phyloP scores from a whole-genome alignment of 2,888 invertebrate species.

The Conistra vaccinii region DNA sequence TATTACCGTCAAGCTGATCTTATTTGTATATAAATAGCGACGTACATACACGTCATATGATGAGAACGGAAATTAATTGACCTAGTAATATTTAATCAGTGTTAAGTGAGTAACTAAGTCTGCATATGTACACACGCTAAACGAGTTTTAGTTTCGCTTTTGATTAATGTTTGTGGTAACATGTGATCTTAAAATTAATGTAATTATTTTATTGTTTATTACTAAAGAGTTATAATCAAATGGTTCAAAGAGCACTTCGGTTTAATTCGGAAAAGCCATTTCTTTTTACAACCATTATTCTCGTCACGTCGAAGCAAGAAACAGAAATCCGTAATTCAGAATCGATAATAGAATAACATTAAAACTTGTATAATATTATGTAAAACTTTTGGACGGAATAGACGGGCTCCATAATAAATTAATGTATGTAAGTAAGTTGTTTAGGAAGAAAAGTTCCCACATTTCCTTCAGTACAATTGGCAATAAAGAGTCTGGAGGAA shows the following conservation, averaged over 20 bases:
- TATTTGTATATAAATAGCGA: constrained; percentile 38
- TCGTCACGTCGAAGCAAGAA: constrained; percentile 26
- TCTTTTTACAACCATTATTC: constrained; percentile 22
- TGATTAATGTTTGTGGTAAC: constrained; percentile 59
- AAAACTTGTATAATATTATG: constrained; percentile 58
- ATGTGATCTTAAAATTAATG: constrained; percentile 28
- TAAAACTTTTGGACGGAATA: constrained; percentile 56
- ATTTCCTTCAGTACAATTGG: constrained; percentile 50
- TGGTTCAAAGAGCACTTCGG: background rate
- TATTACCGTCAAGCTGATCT: constrained; percentile 15
- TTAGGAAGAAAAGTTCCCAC: constrained; percentile 48
- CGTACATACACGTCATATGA: constrained; percentile 62
- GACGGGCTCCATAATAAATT: constrained; percentile 44
- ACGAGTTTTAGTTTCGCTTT: constrained; percentile 72
- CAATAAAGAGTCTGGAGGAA: constrained; percentile 50
- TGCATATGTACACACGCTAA: constrained; percentile 66
- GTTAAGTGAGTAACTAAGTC: constrained; percentile 61
- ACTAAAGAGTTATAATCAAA: background rate
- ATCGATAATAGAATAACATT: constrained; percentile 57
- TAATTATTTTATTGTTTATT: constrained; percentile 25
- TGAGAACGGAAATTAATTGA: constrained; percentile 80
- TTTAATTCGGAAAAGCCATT: constrained; percentile 4
- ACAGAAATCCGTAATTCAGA: constrained; percentile 34
- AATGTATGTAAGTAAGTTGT: constrained; percentile 61
- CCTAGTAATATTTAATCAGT: constrained; percentile 80